A percentile compares a stretch with the other conserved stretches of the same genome.
These are phyloP conservation scores for Lophius americanus DNA, from an alignment of 2,797 vertebrate species.

Conservation along the genomic window DNA sequence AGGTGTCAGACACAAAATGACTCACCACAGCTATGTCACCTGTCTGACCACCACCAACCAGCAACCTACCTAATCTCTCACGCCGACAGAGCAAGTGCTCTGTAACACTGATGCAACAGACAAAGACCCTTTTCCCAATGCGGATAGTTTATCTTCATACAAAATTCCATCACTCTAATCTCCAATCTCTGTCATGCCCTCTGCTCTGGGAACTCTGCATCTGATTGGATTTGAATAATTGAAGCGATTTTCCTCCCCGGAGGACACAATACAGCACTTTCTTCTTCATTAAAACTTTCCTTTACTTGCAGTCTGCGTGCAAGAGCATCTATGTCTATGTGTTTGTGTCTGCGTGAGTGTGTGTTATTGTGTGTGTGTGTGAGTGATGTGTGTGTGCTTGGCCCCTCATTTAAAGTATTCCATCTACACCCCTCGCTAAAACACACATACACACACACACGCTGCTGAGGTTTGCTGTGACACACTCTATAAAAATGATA, in stretches of 20 bases:
- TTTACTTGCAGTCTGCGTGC: slow-evolving; percentile 14
- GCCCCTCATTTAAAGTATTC: no score
- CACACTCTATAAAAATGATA: slow-evolving; percentile 51
- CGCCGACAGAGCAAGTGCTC: slow-evolving; percentile 44
- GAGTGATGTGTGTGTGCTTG: neutral
- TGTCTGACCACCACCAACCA: slow-evolving; percentile 67
- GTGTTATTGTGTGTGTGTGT: slow-evolving; percentile 5
- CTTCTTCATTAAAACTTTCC: slow-evolving; percentile 71
- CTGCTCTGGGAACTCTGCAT: slow-evolving; percentile 44
- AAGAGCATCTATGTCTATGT: slow-evolving; percentile 9
- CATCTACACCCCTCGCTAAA: slow-evolving; percentile 29
- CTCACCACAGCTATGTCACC: slow-evolving; percentile 74
- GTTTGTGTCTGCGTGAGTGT: slow-evolving; percentile 10
- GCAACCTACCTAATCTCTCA: slow-evolving; percentile 40
- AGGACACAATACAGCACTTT: slow-evolving; percentile 62
- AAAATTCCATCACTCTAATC: slow-evolving; percentile 43
- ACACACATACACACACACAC: slow-evolving; percentile 10
- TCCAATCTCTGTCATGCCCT: slow-evolving; percentile 58
- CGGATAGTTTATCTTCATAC: slow-evolving; percentile 35
- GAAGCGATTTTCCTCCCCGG: slow-evolving; percentile 42
- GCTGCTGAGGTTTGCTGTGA: slow-evolving; percentile 37
- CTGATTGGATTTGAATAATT: slow-evolving; percentile 63
- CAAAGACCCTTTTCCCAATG: slow-evolving; percentile 5
- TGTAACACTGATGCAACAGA: slow-evolving; percentile 51
- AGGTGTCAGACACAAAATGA: slow-evolving; percentile 67